A percentile compares a stretch with the other conserved stretches of the same genome.
phyloP scores from a whole-genome alignment of 1,140 invertebrate genomes.

The Drosophila elegans region DNA sequence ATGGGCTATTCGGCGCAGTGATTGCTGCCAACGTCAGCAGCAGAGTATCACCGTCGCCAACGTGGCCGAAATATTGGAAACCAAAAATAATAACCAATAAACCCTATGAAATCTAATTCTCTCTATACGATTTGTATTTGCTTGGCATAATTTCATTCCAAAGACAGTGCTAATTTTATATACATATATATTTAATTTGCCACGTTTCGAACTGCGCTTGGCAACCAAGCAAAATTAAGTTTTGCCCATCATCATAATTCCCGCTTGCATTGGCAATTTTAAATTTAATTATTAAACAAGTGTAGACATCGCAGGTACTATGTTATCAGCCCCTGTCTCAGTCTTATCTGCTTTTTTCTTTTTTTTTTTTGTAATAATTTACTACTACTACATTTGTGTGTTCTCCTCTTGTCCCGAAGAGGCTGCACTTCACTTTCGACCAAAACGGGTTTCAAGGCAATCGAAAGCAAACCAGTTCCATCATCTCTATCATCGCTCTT shows the following conservation, averaged over 20 bases:
- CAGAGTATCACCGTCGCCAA: conserved; percentile 49
- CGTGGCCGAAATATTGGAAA: conserved; percentile 57
- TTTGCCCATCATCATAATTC: conserved; percentile 46
- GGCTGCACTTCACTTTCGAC: conserved; percentile 72
- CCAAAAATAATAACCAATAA: conserved; percentile 14
- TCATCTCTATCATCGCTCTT: conserved; percentile 3
- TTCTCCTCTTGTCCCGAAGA: not conserved
- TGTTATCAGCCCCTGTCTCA: conserved; percentile 16
- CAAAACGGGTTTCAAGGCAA: conserved; percentile 65
- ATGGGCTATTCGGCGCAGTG: conserved; percentile 15
- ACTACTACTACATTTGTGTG: not conserved
- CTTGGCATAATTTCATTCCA: not conserved
- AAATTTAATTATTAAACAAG: conserved; percentile 15
- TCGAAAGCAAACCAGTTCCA: conserved; percentile 68
- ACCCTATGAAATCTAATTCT: conserved; percentile 5
- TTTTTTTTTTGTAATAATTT: conserved; percentile 4
- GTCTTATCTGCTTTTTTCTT: conserved; percentile 56
- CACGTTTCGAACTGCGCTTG: conserved; percentile 51
- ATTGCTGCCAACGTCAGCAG: conserved; percentile 71
- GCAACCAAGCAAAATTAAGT: conserved; percentile 12
- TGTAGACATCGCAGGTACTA: not conserved
- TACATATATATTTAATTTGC: conserved; percentile 45
- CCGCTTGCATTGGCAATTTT: conserved; percentile 50
- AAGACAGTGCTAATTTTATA: conserved; percentile 15
- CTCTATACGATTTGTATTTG: conserved; percentile 16